Conservation (phyloP, 2,113 vertebrate species). For the Gila orcuttii region DNA sequence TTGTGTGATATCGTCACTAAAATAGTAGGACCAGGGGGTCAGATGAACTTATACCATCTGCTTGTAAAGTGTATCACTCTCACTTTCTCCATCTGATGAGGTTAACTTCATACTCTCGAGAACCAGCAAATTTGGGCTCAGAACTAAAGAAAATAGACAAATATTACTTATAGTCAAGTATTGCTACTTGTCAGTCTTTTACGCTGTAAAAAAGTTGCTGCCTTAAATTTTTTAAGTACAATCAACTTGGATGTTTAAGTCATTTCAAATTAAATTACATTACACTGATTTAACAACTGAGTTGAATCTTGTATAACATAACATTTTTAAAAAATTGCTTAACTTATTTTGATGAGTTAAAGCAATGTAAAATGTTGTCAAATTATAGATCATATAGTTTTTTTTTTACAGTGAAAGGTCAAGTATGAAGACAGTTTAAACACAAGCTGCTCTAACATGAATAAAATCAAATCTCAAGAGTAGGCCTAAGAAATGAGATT, state of each 20-base stretch:
- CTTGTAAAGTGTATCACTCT: background rate
- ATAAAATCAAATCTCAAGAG: background rate
- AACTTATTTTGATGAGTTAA: too few species aligned
- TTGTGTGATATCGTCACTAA: constrained; percentile 26
- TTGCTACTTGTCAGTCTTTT: background rate
- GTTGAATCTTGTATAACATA: too few species aligned
- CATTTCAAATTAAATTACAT: too few species aligned
- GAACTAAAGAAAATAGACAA: background rate
- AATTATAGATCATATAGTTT: too few species aligned
- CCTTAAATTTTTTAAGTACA: too few species aligned
- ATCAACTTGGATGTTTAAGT: too few species aligned
- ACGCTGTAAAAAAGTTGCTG: too few species aligned
- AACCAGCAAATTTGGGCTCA: background rate
- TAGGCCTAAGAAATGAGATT: constrained; percentile 23
- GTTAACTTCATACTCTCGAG: background rate
- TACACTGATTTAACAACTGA: too few species aligned
- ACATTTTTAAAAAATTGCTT: too few species aligned
- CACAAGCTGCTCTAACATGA: background rate
- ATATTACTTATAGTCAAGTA: too few species aligned
- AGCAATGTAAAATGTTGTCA: too few species aligned
- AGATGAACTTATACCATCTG: background rate
- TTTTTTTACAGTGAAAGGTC: background rate
- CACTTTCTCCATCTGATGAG: background rate
- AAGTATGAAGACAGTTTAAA: background rate
- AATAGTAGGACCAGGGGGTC: constrained; percentile 30